A percentile compares a stretch with the other conserved stretches of the same genome.
These are phyloP conservation scores for Batillaria attramentaria DNA, from an alignment of 1,140 invertebrate genomes.

Conservation along the genomic window DNA sequence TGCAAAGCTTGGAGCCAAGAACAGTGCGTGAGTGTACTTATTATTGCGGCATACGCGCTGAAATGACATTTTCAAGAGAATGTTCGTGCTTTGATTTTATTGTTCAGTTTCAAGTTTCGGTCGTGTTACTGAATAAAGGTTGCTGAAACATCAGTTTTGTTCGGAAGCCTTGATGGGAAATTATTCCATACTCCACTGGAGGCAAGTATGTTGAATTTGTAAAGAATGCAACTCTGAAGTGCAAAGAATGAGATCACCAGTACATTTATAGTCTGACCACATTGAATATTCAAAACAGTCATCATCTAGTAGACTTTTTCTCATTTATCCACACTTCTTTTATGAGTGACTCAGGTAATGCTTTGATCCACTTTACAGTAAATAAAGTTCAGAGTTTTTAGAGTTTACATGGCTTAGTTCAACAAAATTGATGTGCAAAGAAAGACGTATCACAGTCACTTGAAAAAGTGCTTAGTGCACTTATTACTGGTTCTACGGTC, in stretches of 20 bases:
- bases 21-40: background rate
- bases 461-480: no score
- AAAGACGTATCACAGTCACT: no score
- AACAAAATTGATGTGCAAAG: background rate
- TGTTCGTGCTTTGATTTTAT: background rate
- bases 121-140: background rate
- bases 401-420: background rate
- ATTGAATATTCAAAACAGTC: background rate
- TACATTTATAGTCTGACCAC: background rate
- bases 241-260: background rate
- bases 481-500: no score
- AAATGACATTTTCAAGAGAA: background rate
- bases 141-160: background rate
- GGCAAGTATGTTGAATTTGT: background rate
- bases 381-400: background rate
- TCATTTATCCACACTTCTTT: background rate
- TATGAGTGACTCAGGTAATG: background rate
- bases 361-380: background rate
- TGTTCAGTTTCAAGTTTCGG: background rate
- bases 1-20: background rate
- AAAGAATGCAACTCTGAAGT: background rate
- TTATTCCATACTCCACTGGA: background rate
- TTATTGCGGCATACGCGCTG: background rate
- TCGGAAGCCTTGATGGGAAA: background rate
- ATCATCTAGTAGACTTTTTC: background rate